Evolutionary conservation across 1,140 invertebrate genomes (phyloP).

Genomic region (Dinothrombium tinctorium): DNA sequence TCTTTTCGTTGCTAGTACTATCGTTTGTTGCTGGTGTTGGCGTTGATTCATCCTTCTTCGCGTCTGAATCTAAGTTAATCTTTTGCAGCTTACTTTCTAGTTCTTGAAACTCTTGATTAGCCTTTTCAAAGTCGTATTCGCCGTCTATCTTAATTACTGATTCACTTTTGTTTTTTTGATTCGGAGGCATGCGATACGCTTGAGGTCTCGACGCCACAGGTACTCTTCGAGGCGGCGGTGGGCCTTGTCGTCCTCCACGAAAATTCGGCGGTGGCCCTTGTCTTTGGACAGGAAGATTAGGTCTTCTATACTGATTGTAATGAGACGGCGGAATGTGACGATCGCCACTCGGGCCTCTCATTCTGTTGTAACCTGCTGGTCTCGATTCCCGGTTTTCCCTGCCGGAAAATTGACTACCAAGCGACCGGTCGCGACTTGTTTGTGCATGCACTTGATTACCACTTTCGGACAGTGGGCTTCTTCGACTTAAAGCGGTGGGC

Average conservation of each 20-base stretch:
- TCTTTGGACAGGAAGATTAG: too few relatives aligned
- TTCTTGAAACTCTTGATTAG: conserved; percentile 86
- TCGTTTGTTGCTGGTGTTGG: conserved; percentile 19
- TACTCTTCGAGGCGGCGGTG: background rate
- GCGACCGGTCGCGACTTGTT: background rate
- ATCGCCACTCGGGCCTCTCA: background rate
- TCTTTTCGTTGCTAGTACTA: conserved; percentile 24
- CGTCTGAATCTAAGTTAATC: conserved; percentile 23
- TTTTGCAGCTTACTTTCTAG: conserved; percentile 38
- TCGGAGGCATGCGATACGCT: background rate
- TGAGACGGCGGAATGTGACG: background rate
- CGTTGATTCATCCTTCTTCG: conserved; percentile 24
- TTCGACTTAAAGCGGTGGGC: background rate
- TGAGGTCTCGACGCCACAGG: background rate
- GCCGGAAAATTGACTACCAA: too few relatives aligned
- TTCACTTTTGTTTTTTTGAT: background rate
- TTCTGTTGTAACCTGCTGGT: background rate
- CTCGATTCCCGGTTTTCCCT: background rate
- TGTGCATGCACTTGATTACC: background rate
- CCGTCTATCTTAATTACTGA: conserved; percentile 52
- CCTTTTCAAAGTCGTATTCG: conserved; percentile 93
- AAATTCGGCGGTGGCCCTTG: background rate
- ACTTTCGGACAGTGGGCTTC: background rate
- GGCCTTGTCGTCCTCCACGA: background rate
- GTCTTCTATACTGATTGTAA: background rate